Conservation (phyloP, 1,140 invertebrate genomes). For the Euglossa dilemma region DNA sequence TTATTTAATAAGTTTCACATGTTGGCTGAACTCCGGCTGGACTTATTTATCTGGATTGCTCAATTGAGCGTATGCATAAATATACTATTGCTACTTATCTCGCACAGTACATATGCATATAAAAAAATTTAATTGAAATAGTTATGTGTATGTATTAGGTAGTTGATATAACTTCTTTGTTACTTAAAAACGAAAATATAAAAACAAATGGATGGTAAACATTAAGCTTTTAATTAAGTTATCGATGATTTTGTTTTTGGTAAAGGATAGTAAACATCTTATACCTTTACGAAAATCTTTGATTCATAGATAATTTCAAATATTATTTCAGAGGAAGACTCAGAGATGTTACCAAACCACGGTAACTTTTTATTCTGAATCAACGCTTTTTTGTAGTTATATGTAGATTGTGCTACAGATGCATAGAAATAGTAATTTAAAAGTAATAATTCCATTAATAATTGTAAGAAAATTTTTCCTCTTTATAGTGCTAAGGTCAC, state of each 20-base stretch:
- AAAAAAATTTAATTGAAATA: slow-evolving; percentile 4
- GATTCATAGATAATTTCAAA: slow-evolving; percentile 74
- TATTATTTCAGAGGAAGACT: slow-evolving; percentile 83
- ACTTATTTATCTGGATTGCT: slow-evolving; percentile 26
- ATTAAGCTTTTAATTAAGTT: neutral
- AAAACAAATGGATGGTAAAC: neutral
- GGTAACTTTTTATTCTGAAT: slow-evolving; percentile 79
- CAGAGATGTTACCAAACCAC: slow-evolving; percentile 82
- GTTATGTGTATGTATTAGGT: neutral
- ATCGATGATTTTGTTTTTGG: neutral
- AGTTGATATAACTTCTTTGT: neutral
- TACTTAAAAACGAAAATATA: neutral
- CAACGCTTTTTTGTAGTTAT: slow-evolving; percentile 70
- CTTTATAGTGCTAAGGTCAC: neutral
- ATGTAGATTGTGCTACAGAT: slow-evolving; percentile 53
- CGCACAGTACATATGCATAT: slow-evolving; percentile 16
- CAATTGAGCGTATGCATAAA: slow-evolving; percentile 30
- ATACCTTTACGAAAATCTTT: slow-evolving; percentile 34
- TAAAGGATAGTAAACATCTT: slow-evolving; percentile 15
- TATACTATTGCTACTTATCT: slow-evolving; percentile 24
- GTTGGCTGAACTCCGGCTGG: slow-evolving; percentile 46
- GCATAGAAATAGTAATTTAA: slow-evolving; percentile 54
- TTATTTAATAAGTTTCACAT: slow-evolving; percentile 53
- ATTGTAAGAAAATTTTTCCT: neutral
- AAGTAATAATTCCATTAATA: neutral